Percentiles rank a stretch among this genome's conserved stretches.
phyloP scores from a whole-genome alignment of 1,140 invertebrate genomes.

The Drosophila kikkawai region DNA sequence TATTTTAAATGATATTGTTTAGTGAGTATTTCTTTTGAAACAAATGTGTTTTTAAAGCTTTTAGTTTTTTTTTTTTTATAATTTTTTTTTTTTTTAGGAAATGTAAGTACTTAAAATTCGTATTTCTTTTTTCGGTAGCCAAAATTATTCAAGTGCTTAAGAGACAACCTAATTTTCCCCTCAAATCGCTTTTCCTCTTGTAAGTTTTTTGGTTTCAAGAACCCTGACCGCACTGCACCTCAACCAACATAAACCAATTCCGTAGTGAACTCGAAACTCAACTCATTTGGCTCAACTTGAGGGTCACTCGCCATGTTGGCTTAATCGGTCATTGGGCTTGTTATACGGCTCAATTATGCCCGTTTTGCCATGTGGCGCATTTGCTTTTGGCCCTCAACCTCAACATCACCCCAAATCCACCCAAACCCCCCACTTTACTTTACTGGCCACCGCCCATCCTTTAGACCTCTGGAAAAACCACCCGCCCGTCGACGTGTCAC shows the following conservation, averaged over 20 bases:
- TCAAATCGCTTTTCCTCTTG: background rate
- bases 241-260: slow-evolving; percentile 5
- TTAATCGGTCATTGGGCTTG: slow-evolving; percentile 82
- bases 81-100: too few relatives aligned
- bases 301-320: slow-evolving; percentile 66
- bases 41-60: too few relatives aligned
- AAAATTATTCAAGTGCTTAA: background rate
- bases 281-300: slow-evolving; percentile 39
- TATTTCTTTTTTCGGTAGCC: background rate
- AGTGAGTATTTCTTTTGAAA: too few relatives aligned
- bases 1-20: too few relatives aligned
- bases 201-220: slow-evolving; percentile 5
- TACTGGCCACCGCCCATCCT: slow-evolving; percentile 3
- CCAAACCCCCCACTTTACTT: background rate
- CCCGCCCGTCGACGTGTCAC: slow-evolving; percentile 51
- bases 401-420: background rate
- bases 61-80: too few relatives aligned
- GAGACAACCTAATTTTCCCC: background rate
- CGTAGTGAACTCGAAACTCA: slow-evolving; percentile 22
- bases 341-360: slow-evolving; percentile 80
- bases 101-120: too few relatives aligned
- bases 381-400: slow-evolving; percentile 40
- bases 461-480: slow-evolving; percentile 11
- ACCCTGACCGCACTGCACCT: background rate
- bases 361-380: slow-evolving; percentile 77